Evolutionary conservation across 1,140 invertebrate species (phyloP).

Genomic region (Brachionus rubens): DNA sequence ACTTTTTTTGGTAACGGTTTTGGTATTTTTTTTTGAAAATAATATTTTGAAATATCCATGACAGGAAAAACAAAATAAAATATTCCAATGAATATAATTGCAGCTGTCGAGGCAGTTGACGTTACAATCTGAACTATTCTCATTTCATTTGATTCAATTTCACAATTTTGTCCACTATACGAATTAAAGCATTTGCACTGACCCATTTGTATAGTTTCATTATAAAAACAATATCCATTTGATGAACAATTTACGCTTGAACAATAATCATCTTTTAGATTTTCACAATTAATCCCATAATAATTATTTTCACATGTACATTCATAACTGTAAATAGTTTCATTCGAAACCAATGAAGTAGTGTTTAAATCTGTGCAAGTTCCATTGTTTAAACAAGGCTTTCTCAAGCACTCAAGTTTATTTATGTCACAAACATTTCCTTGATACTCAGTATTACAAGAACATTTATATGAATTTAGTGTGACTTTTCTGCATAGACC

Average conservation of each 20-base stretch:
- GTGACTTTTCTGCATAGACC: not conserved
- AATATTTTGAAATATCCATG: too few species aligned
- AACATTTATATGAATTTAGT: not conserved
- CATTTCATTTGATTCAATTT: conserved; percentile 28
- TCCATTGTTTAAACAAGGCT: conserved; percentile 17
- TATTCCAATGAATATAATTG: too few species aligned
- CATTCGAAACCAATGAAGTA: not conserved
- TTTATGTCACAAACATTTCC: not conserved
- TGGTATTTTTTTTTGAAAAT: too few species aligned
- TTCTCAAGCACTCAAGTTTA: not conserved
- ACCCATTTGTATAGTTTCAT: not conserved
- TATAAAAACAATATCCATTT: conserved; percentile 5
- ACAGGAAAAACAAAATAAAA: too few species aligned
- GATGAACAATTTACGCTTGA: not conserved
- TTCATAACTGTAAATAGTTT: not conserved
- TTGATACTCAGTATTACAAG: not conserved
- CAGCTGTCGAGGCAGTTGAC: too few species aligned
- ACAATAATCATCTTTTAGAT: not conserved
- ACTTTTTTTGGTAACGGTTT: too few species aligned
- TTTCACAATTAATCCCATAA: conserved; percentile 5
- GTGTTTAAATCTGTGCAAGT: not conserved
- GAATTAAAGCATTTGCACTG: conserved; percentile 17
- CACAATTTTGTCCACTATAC: not conserved
- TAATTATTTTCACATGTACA: not conserved
- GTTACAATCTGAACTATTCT: too few species aligned